These are phyloP conservation scores for Tragelaphus eurycerus DNA, from an alignment of 2,797 vertebrate genomes.

Conservation along the genomic window DNA sequence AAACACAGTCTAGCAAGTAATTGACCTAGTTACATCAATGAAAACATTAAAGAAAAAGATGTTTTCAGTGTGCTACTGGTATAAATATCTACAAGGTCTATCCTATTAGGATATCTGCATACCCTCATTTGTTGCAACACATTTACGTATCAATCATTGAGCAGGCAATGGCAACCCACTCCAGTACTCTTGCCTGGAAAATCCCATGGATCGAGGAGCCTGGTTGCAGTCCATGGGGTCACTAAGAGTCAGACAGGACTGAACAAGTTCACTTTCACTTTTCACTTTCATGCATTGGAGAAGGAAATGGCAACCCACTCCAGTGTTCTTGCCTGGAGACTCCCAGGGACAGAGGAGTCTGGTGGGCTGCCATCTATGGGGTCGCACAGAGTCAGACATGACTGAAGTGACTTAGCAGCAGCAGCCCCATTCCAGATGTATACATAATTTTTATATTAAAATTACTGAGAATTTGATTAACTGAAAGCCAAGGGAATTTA, in stretches of 20 bases:
- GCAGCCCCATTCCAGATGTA: background rate
- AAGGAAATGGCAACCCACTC: background rate
- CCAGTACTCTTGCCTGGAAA: background rate
- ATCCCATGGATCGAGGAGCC: background rate
- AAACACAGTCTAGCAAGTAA: background rate
- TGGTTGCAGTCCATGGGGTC: background rate
- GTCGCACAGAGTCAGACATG: background rate
- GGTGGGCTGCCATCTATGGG: background rate
- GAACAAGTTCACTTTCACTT: background rate
- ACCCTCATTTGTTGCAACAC: background rate
- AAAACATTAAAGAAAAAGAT: background rate
- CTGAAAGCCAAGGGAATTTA: background rate
- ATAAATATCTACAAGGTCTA: background rate
- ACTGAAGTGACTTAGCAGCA: background rate
- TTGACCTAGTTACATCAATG: background rate
- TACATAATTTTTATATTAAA: background rate
- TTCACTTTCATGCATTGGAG: background rate
- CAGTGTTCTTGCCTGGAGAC: background rate
- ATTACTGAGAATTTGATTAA: constrained; percentile 7
- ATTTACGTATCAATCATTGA: background rate
- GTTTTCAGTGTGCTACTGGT: background rate
- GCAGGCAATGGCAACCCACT: background rate
- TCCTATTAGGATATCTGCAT: background rate
- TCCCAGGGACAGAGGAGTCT: accelerated
- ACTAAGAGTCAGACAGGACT: accelerated